A percentile compares a stretch with the other conserved stretches of the same genome.
Conservation (phyloP, 2,797 vertebrate genomes). For the Sciurus carolinensis region DNA sequence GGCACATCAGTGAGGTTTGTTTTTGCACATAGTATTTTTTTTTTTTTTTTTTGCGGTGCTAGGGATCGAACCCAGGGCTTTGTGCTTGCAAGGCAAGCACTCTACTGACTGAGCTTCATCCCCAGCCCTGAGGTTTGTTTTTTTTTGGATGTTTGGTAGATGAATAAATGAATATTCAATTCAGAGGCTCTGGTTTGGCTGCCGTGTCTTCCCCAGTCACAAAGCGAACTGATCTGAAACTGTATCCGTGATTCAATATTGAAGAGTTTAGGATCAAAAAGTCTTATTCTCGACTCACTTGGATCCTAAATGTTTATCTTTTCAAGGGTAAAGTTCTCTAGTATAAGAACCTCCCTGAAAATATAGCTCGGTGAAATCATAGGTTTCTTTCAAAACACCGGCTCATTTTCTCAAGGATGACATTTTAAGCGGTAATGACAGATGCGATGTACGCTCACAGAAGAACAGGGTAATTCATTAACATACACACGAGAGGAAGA, state of each 20-base stretch:
- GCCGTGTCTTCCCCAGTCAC: not conserved
- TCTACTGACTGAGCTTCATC: too few species aligned
- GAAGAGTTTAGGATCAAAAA: not conserved
- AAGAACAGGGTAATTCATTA: slow-evolving; percentile 66
- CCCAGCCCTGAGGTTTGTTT: too few species aligned
- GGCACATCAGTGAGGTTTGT: not conserved
- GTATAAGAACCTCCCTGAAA: not conserved
- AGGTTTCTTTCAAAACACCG: not conserved
- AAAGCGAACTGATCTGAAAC: not conserved
- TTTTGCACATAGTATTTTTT: too few species aligned
- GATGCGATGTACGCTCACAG: not conserved
- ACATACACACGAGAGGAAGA: slow-evolving; percentile 25
- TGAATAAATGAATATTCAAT: not conserved
- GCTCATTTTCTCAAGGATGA: slow-evolving; percentile 25
- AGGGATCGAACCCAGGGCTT: too few species aligned
- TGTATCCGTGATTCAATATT: not conserved
- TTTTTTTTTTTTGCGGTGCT: too few species aligned
- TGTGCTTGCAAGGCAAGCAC: too few species aligned
- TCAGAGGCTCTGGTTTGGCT: not conserved
- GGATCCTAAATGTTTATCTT: not conserved
- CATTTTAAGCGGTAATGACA: slow-evolving; percentile 53
- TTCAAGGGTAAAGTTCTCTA: not conserved
- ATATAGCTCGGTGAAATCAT: not conserved
- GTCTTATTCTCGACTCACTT: not conserved
- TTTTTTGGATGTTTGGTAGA: not conserved